A percentile compares a stretch with the other conserved stretches of the same genome.
These are phyloP conservation scores for Andrena fulva DNA, from an alignment of 2,888 invertebrate species.

Conservation along the genomic window DNA sequence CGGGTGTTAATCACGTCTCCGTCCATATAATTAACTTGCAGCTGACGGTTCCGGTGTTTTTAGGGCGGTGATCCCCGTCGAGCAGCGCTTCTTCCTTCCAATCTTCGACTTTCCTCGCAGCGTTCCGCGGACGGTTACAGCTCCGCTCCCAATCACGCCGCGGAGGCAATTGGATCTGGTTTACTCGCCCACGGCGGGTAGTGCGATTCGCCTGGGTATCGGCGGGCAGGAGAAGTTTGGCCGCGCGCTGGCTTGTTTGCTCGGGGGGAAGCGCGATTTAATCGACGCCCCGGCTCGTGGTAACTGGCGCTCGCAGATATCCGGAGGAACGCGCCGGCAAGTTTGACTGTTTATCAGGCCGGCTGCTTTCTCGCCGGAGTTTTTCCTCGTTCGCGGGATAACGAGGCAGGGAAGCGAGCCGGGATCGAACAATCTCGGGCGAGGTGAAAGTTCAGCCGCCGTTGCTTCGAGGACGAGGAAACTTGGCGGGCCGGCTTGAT, in stretches of 20 bases:
- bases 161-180: too few relatives aligned
- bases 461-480: not conserved
- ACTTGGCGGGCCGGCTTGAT: not conserved
- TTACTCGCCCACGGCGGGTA: too few relatives aligned
- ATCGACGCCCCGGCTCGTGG: too few relatives aligned
- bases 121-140: too few relatives aligned
- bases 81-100: too few relatives aligned
- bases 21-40: conserved; percentile 9
- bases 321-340: conserved; percentile 1
- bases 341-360: conserved; percentile 15
- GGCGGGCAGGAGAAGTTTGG: too few relatives aligned
- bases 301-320: not conserved
- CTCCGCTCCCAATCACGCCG: too few relatives aligned
- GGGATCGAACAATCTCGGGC: not conserved
- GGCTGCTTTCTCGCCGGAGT: not conserved
- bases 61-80: too few relatives aligned
- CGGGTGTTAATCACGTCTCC: conserved; percentile 41
- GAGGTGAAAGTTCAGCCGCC: conserved; percentile 20
- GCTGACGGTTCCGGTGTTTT: not conserved
- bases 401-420: not conserved
- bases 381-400: not conserved
- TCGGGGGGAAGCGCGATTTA: too few relatives aligned
- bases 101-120: too few relatives aligned
- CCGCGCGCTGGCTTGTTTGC: too few relatives aligned
- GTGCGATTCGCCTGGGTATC: too few relatives aligned